phyloP scores from a whole-genome alignment of 2,888 invertebrate genomes.

The Melangyna quadrimaculata region DNA sequence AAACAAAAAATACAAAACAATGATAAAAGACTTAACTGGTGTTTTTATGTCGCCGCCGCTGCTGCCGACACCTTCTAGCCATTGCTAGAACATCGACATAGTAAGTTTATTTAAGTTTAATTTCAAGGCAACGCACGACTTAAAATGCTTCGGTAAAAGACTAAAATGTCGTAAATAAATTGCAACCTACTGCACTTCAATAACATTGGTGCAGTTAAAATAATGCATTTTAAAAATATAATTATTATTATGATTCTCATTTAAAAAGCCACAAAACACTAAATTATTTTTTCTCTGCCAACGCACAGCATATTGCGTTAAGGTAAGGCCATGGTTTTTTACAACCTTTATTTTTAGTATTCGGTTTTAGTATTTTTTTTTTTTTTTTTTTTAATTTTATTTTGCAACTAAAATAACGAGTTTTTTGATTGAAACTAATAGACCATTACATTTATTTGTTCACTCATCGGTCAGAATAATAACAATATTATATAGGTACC shows the following conservation, averaged over 20 bases:
- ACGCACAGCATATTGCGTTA: background rate
- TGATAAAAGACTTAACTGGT: slow-evolving; percentile 13
- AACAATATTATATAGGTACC: background rate
- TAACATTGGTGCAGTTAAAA: slow-evolving; percentile 34
- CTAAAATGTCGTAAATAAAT: slow-evolving; percentile 4
- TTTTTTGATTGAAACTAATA: slow-evolving; percentile 27
- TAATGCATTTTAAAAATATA: slow-evolving; percentile 8
- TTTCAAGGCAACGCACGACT: slow-evolving; percentile 41
- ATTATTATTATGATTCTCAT: slow-evolving; percentile 7
- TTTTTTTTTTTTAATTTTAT: background rate
- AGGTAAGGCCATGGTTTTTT: slow-evolving; percentile 14
- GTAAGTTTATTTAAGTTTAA: background rate
- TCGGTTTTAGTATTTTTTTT: background rate
- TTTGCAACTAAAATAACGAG: background rate
- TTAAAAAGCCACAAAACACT: slow-evolving; percentile 19
- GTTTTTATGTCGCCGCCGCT: slow-evolving; percentile 14
- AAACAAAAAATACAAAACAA: slow-evolving; percentile 17
- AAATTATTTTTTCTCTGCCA: background rate
- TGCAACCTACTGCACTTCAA: slow-evolving; percentile 21
- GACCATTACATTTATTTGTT: slow-evolving; percentile 40
- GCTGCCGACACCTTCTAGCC: background rate
- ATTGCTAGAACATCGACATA: background rate
- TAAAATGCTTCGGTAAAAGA: slow-evolving; percentile 9
- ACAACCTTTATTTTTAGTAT: background rate
- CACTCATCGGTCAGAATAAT: slow-evolving; percentile 7